These are phyloP conservation scores for Acanthopagrus latus DNA, from an alignment of 2,797 vertebrate species.

Conservation along the genomic window DNA sequence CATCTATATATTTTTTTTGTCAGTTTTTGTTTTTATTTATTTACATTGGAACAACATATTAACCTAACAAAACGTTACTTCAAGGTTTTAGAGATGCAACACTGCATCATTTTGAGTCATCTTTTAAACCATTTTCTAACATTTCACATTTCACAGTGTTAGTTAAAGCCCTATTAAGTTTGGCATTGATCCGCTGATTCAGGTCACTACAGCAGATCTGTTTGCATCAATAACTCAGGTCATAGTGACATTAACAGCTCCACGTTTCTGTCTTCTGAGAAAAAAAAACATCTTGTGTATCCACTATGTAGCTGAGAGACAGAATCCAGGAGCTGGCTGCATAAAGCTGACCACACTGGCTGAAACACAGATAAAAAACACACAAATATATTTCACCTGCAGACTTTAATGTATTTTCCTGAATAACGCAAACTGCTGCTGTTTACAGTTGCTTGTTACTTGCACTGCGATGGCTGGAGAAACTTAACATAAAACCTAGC, in stretches of 20 bases:
- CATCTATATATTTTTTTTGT: too few species aligned
- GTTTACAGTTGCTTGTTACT: background rate
- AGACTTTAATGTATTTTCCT: too few species aligned
- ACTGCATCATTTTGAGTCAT: too few species aligned
- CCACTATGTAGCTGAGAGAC: background rate
- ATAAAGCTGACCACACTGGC: too few species aligned
- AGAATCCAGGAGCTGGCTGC: background rate
- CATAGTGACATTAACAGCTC: constrained; percentile 2
- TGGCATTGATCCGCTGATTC: constrained; percentile 8
- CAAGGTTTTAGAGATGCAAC: too few species aligned
- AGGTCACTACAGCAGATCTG: background rate
- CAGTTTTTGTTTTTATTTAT: too few species aligned
- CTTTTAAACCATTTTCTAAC: too few species aligned
- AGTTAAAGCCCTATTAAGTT: background rate
- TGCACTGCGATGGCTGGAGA: background rate
- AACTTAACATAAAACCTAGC: background rate
- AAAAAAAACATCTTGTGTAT: background rate
- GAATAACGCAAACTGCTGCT: background rate
- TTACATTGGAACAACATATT: too few species aligned
- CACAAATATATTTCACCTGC: background rate
- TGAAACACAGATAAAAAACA: background rate
- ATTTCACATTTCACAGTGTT: background rate
- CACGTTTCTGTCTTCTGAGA: background rate
- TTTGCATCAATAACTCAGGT: background rate
- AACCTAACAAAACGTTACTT: too few species aligned